Evolutionary conservation across 2,888 invertebrate genomes (phyloP).

Genomic region (Diplolepis rosae): DNA sequence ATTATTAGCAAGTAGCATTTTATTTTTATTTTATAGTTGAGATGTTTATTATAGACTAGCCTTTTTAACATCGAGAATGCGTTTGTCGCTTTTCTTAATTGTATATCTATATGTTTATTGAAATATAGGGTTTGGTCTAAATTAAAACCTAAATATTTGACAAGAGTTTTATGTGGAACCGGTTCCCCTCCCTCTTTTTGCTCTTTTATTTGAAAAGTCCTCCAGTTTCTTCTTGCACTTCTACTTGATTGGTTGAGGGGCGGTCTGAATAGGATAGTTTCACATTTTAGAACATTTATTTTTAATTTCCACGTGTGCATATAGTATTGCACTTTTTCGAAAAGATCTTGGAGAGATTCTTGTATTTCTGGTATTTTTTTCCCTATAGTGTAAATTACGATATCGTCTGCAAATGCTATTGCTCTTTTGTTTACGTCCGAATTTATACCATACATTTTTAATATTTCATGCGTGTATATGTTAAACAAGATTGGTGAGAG

Average conservation of each 20-base stretch:
- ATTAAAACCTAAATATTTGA: constrained; percentile 29
- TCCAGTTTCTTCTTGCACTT: constrained; percentile 3
- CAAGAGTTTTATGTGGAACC: constrained; percentile 15
- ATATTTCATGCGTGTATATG: not conserved
- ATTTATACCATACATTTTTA: not conserved
- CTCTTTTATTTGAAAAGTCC: constrained; percentile 29
- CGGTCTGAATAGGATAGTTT: constrained; percentile 39
- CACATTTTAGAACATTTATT: constrained; percentile 37
- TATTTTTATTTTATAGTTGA: not conserved
- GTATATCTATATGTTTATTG: constrained; percentile 17
- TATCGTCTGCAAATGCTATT: constrained; percentile 18
- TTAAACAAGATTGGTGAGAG: too few relatives aligned
- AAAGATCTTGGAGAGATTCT: constrained; percentile 18
- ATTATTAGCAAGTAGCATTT: constrained; percentile 33
- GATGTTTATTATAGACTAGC: constrained; percentile 19
- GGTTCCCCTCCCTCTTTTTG: not conserved
- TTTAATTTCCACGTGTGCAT: constrained; percentile 36
- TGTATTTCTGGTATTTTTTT: constrained; percentile 13
- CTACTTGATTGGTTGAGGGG: not conserved
- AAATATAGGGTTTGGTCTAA: constrained; percentile 16
- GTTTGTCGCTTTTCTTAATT: constrained; percentile 33
- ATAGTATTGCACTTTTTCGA: constrained; percentile 23
- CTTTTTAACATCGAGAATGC: constrained; percentile 16
- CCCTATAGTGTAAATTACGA: not conserved
- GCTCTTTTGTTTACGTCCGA: not conserved